Percentiles rank a stretch among this genome's conserved stretches.
Evolutionary conservation across 2,113 vertebrate species (phyloP).

Genomic region (Lophura nycthemera): DNA sequence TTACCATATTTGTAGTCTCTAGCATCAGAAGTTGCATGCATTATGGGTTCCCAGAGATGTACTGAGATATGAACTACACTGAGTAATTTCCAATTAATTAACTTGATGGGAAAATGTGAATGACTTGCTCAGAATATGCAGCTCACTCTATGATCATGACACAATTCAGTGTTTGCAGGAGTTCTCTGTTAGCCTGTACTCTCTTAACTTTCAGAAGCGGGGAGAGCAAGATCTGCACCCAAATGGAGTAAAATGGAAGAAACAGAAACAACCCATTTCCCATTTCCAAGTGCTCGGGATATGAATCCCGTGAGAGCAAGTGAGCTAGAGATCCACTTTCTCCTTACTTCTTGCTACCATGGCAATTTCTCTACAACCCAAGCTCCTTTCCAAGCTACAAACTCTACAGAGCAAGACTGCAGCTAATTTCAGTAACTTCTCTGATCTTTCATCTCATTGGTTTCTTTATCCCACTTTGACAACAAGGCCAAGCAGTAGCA

Average conservation of each 20-base stretch:
- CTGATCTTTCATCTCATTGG: neutral
- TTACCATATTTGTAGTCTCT: neutral
- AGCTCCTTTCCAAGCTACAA: neutral
- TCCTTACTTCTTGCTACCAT: neutral
- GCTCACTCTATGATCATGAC: neutral
- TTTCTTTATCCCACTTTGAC: neutral
- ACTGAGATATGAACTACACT: neutral
- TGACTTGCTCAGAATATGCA: neutral
- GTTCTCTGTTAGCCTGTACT: neutral
- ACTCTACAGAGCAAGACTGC: neutral
- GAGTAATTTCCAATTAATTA: neutral
- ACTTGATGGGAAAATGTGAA: conserved; percentile 14
- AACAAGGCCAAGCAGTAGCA: neutral
- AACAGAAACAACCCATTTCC: neutral
- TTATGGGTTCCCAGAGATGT: neutral
- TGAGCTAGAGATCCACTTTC: neutral
- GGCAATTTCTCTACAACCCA: neutral
- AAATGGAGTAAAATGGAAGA: neutral
- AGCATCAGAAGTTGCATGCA: neutral
- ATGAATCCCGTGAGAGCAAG: neutral
- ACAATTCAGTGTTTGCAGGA: neutral
- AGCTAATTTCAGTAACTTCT: neutral
- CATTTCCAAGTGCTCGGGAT: neutral
- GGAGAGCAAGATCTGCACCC: neutral
- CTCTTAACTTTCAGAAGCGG: neutral